A percentile compares a stretch with the other conserved stretches of the same genome.
These are phyloP conservation scores for Acestrorhynchus altus DNA, from an alignment of 2,797 vertebrate species.

Conservation along the genomic window DNA sequence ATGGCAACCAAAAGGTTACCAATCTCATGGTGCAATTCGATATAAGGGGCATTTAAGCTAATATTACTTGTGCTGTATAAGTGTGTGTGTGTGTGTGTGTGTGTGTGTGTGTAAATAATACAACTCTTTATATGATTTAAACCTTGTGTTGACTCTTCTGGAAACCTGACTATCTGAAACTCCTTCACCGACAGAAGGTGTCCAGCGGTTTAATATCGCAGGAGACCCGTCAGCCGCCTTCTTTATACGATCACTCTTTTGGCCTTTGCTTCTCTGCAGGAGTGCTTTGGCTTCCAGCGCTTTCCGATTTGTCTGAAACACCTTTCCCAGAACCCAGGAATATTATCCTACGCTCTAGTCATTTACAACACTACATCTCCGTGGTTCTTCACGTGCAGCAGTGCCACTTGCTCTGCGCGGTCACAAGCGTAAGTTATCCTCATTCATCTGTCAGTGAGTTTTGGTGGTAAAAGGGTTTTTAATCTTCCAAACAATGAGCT, in stretches of 20 bases:
- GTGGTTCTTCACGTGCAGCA: too few species aligned
- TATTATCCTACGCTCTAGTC: too few species aligned
- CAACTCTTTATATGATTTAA: too few species aligned
- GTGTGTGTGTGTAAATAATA: too few species aligned
- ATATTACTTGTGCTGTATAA: too few species aligned
- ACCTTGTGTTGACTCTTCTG: too few species aligned
- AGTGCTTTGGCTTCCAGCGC: background rate
- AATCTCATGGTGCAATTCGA: too few species aligned
- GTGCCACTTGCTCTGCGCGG: background rate
- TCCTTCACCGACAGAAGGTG: constrained; percentile 19
- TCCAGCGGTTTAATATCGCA: constrained; percentile 22
- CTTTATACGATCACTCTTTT: constrained; percentile 21
- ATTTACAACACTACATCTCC: background rate
- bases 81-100: too few species aligned
- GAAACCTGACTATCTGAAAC: background rate
- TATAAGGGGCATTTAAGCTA: too few species aligned
- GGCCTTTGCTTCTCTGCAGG: background rate
- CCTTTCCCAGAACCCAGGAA: background rate
- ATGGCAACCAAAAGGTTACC: too few species aligned
- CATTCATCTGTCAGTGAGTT: background rate
- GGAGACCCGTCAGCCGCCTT: constrained; percentile 29
- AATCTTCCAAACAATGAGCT: constrained; percentile 29
- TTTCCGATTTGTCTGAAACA: background rate
- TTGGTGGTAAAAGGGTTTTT: constrained; percentile 35
- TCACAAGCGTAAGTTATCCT: background rate